Evolutionary conservation across 2,113 vertebrate species (phyloP).

Genomic region (Pagrus major): DNA sequence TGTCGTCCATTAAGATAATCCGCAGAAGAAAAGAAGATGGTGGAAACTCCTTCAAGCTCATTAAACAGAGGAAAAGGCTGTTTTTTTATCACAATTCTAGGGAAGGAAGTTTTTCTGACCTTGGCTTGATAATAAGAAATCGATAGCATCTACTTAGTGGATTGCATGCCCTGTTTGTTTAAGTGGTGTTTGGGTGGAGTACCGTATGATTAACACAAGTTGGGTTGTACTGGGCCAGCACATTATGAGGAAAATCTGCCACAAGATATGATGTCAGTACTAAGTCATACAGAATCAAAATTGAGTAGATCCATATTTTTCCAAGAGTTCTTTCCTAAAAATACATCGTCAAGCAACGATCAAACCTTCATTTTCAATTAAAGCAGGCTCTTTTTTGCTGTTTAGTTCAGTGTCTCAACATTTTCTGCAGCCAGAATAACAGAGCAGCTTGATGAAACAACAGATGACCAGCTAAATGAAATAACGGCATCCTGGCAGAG

Average conservation of each 20-base stretch:
- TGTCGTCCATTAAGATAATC: neutral
- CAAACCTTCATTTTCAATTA: slow-evolving; percentile 12
- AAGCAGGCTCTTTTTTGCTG: neutral
- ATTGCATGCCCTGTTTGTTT: neutral
- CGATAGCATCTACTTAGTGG: neutral
- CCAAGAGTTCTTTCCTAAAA: neutral
- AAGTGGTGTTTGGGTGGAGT: slow-evolving; percentile 10
- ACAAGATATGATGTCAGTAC: no score
- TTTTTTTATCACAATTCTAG: no score
- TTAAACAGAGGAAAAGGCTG: neutral
- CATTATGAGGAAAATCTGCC: no score
- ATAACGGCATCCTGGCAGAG: neutral
- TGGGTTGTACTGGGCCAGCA: no score
- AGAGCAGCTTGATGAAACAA: slow-evolving; percentile 2
- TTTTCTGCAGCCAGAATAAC: slow-evolving; percentile 5
- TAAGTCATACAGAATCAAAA: neutral
- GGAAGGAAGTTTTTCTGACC: neutral
- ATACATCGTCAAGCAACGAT: slow-evolving; percentile 30
- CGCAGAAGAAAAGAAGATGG: neutral
- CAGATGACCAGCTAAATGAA: slow-evolving; percentile 4
- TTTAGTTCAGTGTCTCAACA: neutral
- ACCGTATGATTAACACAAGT: slow-evolving; percentile 2
- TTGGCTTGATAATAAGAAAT: neutral
- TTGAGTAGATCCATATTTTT: neutral
- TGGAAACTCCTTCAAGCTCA: neutral